Evolutionary conservation across 2,888 invertebrate genomes (phyloP), one percentile per base, ranked within the genome.

Genomic region (Therioaphis trifolii): DNA sequence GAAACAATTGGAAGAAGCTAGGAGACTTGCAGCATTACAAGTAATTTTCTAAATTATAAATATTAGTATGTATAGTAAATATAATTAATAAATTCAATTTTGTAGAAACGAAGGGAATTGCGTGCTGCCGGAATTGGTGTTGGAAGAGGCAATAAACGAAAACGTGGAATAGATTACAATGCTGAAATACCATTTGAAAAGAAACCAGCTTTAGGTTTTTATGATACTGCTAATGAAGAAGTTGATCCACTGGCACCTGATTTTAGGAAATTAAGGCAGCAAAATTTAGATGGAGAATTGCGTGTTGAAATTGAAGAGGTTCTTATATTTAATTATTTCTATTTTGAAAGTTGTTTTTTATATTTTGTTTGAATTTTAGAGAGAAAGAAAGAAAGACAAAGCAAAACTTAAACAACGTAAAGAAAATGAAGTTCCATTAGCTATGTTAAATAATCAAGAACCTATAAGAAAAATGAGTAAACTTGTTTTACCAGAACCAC

Each of bases 161-260:
- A 96, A 88, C 93, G 97, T 15, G 96, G 97, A 0, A 96, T 99
- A 5, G 97, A 99, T 89, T 99, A 99, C 90, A 98, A 98, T 89
- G 92, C 94, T 0, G 99, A 99, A 90, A 94, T 99, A 87, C 98
- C 99, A 0, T 99, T 99, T 89, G 98, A 99, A 88, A 98, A 99
- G 89, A 92, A 92, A 58, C 97, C 98, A 0, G 94, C 97, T 0
- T 87, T 93, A 15, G 99, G 99, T 1, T 99, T 99, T 89, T 97
- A 97, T 88, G 98, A 99, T 88, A 98, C 99, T 0, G 93, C 95
- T 0, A 93, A 93, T 85, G 99, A 99, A 89, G 91, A 91, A 1
- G 93, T 96, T 46, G 96, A 97, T 88, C 96, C 96, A 0, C 92
- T 94, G 89, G 95, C 95, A 9, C 95, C 96, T 0, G 95, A 98